Evolutionary conservation across 2,113 vertebrate species (phyloP).

Genomic region (Podilymbus podiceps): DNA sequence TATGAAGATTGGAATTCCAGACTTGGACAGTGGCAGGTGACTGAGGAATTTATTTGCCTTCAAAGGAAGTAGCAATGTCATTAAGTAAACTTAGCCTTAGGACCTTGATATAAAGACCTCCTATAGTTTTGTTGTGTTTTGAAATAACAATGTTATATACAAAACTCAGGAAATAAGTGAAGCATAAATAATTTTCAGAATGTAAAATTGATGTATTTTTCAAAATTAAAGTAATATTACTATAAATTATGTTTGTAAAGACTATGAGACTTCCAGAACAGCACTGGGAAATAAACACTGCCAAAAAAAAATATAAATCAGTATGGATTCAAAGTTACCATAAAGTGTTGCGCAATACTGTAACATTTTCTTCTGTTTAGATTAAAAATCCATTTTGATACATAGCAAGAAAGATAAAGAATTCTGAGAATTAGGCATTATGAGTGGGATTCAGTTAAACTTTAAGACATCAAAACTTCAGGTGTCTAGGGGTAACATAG

Average conservation of each 20-base stretch:
- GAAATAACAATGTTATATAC: not conserved
- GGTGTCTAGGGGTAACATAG: not conserved
- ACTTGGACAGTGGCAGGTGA: not conserved
- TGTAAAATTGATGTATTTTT: not conserved
- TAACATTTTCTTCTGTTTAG: not conserved
- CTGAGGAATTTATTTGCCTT: not conserved
- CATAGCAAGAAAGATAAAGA: not conserved
- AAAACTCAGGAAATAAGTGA: not conserved
- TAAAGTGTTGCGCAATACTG: not conserved
- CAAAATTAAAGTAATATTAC: not conserved
- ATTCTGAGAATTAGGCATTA: not conserved
- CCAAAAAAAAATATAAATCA: not conserved
- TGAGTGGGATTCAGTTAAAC: not conserved
- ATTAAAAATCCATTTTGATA: not conserved
- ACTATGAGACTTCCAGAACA: not conserved
- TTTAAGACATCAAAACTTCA: not conserved
- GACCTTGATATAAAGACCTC: not conserved
- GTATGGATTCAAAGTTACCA: not conserved
- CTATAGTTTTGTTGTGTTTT: not conserved
- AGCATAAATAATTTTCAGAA: not conserved
- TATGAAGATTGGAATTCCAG: not conserved
- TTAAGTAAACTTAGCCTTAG: not conserved
- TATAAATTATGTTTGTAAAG: not conserved
- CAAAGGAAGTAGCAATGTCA: not conserved
- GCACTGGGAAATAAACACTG: not conserved